Evolutionary conservation across 1,140 invertebrate species (phyloP).

Genomic region (Contarinia nasturtii): DNA sequence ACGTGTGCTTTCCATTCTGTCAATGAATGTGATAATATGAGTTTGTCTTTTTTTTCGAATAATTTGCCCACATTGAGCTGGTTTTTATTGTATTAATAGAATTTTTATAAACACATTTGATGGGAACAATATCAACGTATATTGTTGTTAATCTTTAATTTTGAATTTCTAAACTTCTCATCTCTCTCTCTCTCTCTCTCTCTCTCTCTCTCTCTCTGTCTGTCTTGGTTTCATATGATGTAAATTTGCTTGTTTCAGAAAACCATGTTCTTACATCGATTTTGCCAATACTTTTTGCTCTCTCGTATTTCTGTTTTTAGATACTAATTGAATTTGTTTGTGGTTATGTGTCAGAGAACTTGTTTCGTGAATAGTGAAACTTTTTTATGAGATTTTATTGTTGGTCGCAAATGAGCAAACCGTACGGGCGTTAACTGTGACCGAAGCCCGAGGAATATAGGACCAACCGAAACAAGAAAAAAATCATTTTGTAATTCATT

Average conservation of each 20-base stretch:
- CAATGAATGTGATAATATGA: too few species aligned
- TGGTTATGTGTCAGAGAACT: background rate
- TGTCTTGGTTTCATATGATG: background rate
- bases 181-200: conserved; percentile 3
- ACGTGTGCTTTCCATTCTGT: too few species aligned
- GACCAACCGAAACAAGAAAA: background rate
- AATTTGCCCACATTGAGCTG: too few species aligned
- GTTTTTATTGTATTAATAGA: too few species aligned
- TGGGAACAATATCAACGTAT: too few species aligned
- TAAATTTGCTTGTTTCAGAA: too few species aligned
- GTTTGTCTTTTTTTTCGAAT: too few species aligned
- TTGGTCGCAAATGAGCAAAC: too few species aligned
- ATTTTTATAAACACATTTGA: too few species aligned
- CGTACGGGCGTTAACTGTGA: too few species aligned
- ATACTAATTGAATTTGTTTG: background rate
- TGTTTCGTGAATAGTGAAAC: background rate
- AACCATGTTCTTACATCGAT: too few species aligned
- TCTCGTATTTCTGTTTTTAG: background rate
- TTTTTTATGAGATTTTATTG: background rate
- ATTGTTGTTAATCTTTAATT: background rate
- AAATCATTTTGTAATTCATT: too few species aligned
- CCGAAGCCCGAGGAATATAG: background rate
- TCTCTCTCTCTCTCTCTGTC: conserved; percentile 2
- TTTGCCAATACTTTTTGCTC: background rate
- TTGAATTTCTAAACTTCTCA: background rate